phyloP scores from a whole-genome alignment of 2,888 invertebrate species.

The Polia nebulosa region DNA sequence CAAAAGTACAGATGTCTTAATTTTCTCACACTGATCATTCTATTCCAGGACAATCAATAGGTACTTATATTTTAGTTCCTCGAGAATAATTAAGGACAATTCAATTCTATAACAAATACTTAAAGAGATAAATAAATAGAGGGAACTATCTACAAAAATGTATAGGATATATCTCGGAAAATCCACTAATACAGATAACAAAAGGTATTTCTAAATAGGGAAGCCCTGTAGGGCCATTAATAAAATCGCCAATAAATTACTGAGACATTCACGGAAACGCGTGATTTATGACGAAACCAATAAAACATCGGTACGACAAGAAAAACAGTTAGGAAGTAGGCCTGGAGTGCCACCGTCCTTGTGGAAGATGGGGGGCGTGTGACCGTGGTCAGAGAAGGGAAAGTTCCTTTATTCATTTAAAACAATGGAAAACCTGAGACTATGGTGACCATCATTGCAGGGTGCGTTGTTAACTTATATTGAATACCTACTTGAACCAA shows the following conservation, averaged over 20 bases:
- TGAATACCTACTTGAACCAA: no score
- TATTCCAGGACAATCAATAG: background rate
- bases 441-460: background rate
- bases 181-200: constrained; percentile 17
- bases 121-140: background rate
- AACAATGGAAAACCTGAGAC: background rate
- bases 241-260: constrained; percentile 56
- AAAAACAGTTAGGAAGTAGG: constrained; percentile 38
- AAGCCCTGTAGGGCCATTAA: constrained; percentile 41
- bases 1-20: background rate
- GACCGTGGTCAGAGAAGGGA: background rate
- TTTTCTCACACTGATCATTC: background rate
- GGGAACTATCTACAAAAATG: background rate
- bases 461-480: background rate
- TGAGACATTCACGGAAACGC: constrained; percentile 35
- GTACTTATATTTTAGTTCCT: background rate
- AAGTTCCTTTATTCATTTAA: background rate
- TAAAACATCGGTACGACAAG: constrained; percentile 45
- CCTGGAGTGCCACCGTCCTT: background rate
- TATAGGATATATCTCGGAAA: background rate
- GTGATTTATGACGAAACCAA: constrained; percentile 60
- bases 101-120: background rate
- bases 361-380: background rate
- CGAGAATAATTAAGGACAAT: background rate
- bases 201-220: constrained; percentile 36